Base-by-base conservation (phyloP, 2,888 invertebrate genomes). In the Ischnus inquisitorius region DNA sequence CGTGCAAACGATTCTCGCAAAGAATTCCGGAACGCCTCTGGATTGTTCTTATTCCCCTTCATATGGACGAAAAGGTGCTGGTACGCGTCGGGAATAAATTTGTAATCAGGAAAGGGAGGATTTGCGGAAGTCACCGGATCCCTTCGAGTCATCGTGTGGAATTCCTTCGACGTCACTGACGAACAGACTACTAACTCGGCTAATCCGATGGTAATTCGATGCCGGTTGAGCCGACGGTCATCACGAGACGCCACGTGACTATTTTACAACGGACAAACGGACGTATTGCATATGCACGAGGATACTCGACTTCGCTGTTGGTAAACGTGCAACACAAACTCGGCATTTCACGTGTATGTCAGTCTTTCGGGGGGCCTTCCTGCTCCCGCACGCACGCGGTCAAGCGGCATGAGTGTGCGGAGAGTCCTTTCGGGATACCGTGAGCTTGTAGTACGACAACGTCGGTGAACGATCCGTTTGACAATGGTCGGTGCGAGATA, bases 141-240 rank as follows among this genome's bases (percentile, higher is more conserved):
- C 60, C 46, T 34, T 43, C 64, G 77, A 57, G 65, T 41, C 43
- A 72, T n/a, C 60, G 69, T 6, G 60, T 0, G 54, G 54, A 69
- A n/a, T 67, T 67, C 1, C 60, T 43, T 19, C 48, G 62, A n/a
- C 14, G 19, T 75, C 16, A 48, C 25, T 43, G 57, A 48, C 34
- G 75, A 79, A 69, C 60, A 68, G 64, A 72, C 79, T 67, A 82
- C 88, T 88, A 91, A 91, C 90, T 91, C 89, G 90, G 89, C 89
- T 92, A 92, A 91, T 90, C 89, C 87, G 82, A 92, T 91, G 91
- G 90, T 91, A 91, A 92, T 92, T 91, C 89, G 87, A 91, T 90
- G 90, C 91, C 72, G 72, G 60, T n/a, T 54, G 48, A 88, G 89
- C 86, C 85, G 87, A 86, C 88, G 85, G 82, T 87, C 89, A 89